Conservation (phyloP, 2,888 invertebrate genomes). For the Netelia fuscicornis region DNA sequence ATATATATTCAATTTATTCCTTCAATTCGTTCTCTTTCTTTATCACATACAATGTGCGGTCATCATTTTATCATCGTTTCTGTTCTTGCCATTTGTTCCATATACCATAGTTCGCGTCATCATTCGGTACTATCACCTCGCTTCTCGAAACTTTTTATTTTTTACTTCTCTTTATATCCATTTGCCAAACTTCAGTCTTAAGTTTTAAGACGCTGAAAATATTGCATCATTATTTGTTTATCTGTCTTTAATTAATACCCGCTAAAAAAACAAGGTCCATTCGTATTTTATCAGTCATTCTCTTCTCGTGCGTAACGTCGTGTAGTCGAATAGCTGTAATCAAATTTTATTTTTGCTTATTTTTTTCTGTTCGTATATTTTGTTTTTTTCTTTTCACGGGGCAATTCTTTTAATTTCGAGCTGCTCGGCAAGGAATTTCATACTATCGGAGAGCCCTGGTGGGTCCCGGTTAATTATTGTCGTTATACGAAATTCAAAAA, state of each 20-base stretch:
- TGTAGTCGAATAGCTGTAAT: constrained; percentile 13
- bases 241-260: constrained; percentile 37
- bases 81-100: constrained; percentile 44
- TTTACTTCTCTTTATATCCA: constrained; percentile 63
- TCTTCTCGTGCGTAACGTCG: constrained; percentile 17
- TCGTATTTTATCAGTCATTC: constrained; percentile 2
- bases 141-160: constrained; percentile 58
- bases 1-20: constrained; percentile 39
- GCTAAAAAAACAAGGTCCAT: constrained; percentile 11
- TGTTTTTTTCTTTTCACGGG: constrained; percentile 5
- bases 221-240: constrained; percentile 27
- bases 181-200: constrained; percentile 10
- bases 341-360: constrained; percentile 8
- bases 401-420: constrained; percentile 33
- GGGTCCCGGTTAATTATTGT: neutral
- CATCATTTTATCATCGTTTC: constrained; percentile 51
- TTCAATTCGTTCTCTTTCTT: constrained; percentile 60
- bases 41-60: constrained; percentile 64
- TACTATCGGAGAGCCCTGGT: constrained; percentile 30
- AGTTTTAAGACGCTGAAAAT: constrained; percentile 13
- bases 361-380: neutral
- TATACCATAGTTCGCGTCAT: constrained; percentile 80
- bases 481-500: neutral
- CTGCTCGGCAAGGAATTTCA: constrained; percentile 8
- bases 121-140: constrained; percentile 71